Conservation (phyloP, 2,113 vertebrate genomes). For the Chloropsis cyanopogon region DNA sequence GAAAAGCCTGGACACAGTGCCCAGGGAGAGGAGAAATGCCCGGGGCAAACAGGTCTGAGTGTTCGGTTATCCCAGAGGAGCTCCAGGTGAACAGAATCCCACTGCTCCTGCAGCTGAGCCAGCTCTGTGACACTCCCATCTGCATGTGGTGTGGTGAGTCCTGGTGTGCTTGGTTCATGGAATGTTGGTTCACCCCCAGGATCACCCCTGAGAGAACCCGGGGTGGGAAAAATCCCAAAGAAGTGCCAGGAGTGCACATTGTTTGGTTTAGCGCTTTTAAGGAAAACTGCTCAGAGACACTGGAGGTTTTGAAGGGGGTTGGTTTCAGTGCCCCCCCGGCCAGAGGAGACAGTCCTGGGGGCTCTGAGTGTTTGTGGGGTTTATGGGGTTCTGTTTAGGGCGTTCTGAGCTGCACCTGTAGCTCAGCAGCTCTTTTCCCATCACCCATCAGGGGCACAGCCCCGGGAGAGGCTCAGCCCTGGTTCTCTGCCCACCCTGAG, state of each 20-base stretch:
- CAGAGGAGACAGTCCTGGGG: fast-evolving
- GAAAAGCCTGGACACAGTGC: neutral
- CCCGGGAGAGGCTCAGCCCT: neutral
- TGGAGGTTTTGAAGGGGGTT: neutral
- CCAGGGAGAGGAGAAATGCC: neutral
- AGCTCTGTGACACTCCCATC: neutral
- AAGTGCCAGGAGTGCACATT: too few relatives aligned
- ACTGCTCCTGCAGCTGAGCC: neutral
- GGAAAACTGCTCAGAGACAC: neutral
- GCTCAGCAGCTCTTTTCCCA: neutral
- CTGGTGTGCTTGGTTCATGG: neutral
- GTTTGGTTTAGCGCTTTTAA: neutral
- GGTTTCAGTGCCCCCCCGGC: neutral
- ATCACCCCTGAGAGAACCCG: fast-evolving
- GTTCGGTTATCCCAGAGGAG: neutral
- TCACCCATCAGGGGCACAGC: too few relatives aligned
- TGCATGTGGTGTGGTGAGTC: neutral
- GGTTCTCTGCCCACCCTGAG: neutral
- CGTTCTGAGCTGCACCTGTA: neutral
- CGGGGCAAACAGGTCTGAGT: neutral
- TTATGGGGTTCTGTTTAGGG: neutral
- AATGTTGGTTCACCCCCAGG: neutral
- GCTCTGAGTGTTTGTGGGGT: neutral
- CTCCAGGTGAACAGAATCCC: neutral
- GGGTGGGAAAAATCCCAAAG: neutral